These are phyloP conservation scores for Pantherophis alleghaniensis DNA, from an alignment of 2,797 vertebrate species.

Conservation along the genomic window DNA sequence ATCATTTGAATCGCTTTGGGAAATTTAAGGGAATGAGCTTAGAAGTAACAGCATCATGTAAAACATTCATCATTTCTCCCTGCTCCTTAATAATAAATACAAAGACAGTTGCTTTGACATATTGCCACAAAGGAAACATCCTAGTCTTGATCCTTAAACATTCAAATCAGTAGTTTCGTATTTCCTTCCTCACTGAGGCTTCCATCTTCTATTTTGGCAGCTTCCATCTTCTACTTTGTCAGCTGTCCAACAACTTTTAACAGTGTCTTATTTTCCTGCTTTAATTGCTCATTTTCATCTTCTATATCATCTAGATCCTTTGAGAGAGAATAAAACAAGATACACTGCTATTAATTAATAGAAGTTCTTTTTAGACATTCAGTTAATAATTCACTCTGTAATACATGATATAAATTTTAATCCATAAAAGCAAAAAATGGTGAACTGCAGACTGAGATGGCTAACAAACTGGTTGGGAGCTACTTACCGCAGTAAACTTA, in stretches of 20 bases:
- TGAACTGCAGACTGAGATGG: not conserved
- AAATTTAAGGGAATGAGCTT: constrained; percentile 40
- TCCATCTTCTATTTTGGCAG: constrained; percentile 92
- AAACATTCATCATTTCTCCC: constrained; percentile 70
- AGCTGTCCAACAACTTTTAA: constrained; percentile 98
- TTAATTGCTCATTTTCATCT: constrained; percentile 97
- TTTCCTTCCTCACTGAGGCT: constrained; percentile 58
- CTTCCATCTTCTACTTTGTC: constrained; percentile 92
- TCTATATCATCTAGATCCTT: constrained; percentile 98
- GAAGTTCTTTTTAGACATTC: not conserved
- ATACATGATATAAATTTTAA: not conserved
- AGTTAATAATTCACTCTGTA: not conserved
- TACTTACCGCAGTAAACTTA: not conserved
- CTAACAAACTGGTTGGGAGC: not conserved
- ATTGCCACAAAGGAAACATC: constrained; percentile 68
- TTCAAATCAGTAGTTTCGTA: constrained; percentile 78
- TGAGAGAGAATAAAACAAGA: constrained; percentile 30
- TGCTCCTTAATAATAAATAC: constrained; percentile 78
- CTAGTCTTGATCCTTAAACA: constrained; percentile 62
- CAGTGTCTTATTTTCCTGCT: constrained; percentile 99
- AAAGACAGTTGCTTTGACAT: constrained; percentile 69
- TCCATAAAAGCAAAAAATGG: constrained; percentile 4
- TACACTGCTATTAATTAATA: not conserved
- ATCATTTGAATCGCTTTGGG: constrained; percentile 44
- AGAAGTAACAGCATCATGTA: constrained; percentile 64